These are phyloP conservation scores for Holocentrus rufus DNA, from an alignment of 2,797 vertebrate genomes.

Conservation along the genomic window DNA sequence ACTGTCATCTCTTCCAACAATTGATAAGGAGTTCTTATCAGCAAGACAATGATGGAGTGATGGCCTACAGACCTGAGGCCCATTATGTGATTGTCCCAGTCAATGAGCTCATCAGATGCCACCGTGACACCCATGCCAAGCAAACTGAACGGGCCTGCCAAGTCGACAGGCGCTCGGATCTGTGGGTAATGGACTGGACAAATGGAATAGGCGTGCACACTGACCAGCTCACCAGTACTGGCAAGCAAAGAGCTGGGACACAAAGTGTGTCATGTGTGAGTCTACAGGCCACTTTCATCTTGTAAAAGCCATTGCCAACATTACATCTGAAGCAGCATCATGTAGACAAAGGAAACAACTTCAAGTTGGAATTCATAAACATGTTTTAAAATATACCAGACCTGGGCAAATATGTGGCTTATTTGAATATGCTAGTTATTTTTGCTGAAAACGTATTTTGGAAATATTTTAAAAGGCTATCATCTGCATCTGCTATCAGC, in stretches of 20 bases:
- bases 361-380: too few species aligned
- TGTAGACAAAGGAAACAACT: too few species aligned
- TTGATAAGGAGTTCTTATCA: conserved; percentile 46
- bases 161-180: conserved; percentile 26
- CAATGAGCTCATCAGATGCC: conserved; percentile 47
- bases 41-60: conserved; percentile 24
- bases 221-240: background rate
- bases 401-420: too few species aligned
- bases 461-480: too few species aligned
- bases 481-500: too few species aligned
- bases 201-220: conserved; percentile 30
- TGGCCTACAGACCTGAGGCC: conserved; percentile 34
- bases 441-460: too few species aligned
- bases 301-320: background rate
- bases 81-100: conserved; percentile 25
- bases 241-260: background rate
- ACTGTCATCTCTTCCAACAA: conserved; percentile 40
- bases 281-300: background rate
- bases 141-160: conserved; percentile 32
- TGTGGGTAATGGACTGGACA: conserved; percentile 46
- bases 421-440: too few species aligned
- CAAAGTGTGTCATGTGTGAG: background rate
- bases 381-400: too few species aligned
- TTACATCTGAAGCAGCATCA: too few species aligned
- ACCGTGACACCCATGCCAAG: conserved; percentile 13